Percentiles rank a stretch among this genome's conserved stretches.
Evolutionary conservation across 2,797 vertebrate species (phyloP).

Genomic region (Pangasius krempfi): DNA sequence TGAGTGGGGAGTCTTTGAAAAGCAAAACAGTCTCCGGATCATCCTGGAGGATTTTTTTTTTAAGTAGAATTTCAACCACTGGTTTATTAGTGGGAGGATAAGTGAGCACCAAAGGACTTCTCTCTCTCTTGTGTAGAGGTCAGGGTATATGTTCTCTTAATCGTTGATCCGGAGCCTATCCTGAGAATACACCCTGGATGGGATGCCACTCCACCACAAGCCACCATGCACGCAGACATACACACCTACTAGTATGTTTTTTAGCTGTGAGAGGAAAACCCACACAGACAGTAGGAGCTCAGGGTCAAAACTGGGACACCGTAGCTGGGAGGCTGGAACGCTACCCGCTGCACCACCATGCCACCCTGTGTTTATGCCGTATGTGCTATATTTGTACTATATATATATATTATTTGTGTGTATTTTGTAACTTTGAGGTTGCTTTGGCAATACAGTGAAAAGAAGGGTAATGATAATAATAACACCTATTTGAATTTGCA

Average conservation of each 20-base stretch:
- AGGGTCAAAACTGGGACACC: not conserved
- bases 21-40: not conserved
- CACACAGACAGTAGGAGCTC: not conserved
- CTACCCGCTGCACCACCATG: not conserved
- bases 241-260: not conserved
- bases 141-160: too few species aligned
- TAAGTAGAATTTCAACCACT: not conserved
- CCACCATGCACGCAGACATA: not conserved
- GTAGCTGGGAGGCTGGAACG: not conserved
- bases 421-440: too few species aligned
- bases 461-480: too few species aligned
- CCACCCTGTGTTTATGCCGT: not conserved
- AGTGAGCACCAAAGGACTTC: too few species aligned
- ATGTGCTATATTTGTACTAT: not conserved
- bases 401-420: not conserved
- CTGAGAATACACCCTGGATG: not conserved
- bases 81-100: not conserved
- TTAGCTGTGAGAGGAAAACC: not conserved
- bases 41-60: not conserved
- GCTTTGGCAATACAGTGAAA: too few species aligned
- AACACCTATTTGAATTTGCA: too few species aligned
- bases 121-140: not conserved
- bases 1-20: not conserved
- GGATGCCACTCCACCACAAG: not conserved
- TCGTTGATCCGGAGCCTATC: not conserved